A percentile compares a stretch with the other conserved stretches of the same genome.
Evolutionary conservation across 2,797 vertebrate species (phyloP).

Genomic region (Aphelocoma californica): DNA sequence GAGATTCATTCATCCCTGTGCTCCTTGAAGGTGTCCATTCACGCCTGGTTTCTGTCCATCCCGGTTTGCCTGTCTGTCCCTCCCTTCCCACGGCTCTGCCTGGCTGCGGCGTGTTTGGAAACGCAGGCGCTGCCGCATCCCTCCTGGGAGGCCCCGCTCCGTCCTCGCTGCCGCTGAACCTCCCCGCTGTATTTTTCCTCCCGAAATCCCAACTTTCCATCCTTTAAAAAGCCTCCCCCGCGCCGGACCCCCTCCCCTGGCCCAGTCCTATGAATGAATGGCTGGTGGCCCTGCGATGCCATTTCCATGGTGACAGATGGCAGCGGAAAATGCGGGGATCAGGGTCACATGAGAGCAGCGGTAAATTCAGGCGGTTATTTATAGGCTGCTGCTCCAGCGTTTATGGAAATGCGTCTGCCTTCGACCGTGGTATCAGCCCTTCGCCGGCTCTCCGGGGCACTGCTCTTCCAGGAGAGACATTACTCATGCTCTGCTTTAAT

Average conservation of each 20-base stretch:
- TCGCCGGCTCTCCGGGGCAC: constrained; percentile 21
- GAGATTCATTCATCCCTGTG: background rate
- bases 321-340: constrained; percentile 68
- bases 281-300: constrained; percentile 61
- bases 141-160: background rate
- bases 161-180: background rate
- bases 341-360: constrained; percentile 77
- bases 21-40: background rate
- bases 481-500: constrained; percentile 54
- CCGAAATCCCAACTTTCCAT: background rate
- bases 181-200: background rate
- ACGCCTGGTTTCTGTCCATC: background rate
- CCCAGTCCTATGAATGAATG: constrained; percentile 63
- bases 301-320: constrained; percentile 78
- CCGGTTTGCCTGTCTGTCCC: accelerated
- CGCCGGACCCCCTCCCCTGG: background rate
- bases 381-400: constrained; percentile 76
- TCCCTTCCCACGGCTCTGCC: background rate
- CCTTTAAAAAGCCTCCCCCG: background rate
- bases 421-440: constrained; percentile 16
- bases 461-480: constrained; percentile 38
- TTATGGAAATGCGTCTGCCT: constrained; percentile 74
- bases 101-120: accelerated
- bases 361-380: constrained; percentile 77
- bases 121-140: background rate